A percentile compares a stretch with the other conserved stretches of the same genome.
Conservation (phyloP, 2,113 vertebrate species). For the Sardina pilchardus region DNA sequence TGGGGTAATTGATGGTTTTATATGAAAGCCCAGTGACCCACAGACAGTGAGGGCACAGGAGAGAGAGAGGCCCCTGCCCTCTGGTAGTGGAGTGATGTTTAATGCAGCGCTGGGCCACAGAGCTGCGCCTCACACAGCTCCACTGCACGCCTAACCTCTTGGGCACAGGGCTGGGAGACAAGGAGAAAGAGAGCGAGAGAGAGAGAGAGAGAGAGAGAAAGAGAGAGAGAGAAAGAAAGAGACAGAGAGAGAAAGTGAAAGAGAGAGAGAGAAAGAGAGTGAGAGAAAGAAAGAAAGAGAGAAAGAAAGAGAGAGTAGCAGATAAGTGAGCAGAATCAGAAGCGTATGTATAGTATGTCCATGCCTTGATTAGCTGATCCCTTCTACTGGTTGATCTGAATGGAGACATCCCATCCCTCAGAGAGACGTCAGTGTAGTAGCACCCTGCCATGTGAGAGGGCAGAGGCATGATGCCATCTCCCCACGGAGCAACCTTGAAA, state of each 20-base stretch:
- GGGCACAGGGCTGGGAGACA: not conserved
- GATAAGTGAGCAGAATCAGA: not conserved
- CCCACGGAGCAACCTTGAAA: not conserved
- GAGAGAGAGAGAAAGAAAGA: not conserved
- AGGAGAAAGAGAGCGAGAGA: not conserved
- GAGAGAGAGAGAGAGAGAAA: not conserved
- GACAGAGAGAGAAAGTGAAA: not conserved
- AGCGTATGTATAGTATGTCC: not conserved
- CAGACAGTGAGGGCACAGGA: not conserved
- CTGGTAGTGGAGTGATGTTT: not conserved
- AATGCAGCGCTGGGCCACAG: not conserved
- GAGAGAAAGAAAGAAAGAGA: not conserved
- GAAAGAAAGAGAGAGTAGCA: not conserved
- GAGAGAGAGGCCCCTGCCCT: not conserved
- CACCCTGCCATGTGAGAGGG: not conserved
- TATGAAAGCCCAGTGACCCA: not conserved
- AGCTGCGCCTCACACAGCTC: not conserved
- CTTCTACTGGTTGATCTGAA: not conserved
- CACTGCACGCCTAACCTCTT: no score
- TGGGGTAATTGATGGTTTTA: constrained; percentile 11
- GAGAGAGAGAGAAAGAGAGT: not conserved
- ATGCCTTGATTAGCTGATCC: not conserved
- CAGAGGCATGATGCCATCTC: not conserved
- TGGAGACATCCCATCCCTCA: not conserved
- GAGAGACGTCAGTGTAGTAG: not conserved